phyloP scores from a whole-genome alignment of 2,797 vertebrate genomes.

The Aulostomus chinensis region DNA sequence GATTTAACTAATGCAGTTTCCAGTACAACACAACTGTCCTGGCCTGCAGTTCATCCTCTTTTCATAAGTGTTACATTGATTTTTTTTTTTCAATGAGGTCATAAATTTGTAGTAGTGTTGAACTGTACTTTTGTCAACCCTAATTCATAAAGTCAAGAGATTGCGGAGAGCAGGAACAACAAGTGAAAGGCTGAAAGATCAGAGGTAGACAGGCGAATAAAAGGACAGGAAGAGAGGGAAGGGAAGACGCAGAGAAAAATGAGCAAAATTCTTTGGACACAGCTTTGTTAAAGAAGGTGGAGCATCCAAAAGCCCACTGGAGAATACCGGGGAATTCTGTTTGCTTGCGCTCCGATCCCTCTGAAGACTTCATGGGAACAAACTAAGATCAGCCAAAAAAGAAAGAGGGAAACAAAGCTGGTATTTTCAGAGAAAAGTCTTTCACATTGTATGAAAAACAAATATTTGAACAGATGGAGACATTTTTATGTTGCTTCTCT shows the following conservation, averaged over 20 bases:
- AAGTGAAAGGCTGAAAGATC: no score
- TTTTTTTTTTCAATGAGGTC: no score
- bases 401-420: conserved; percentile 36
- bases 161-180: background rate
- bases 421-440: conserved; percentile 63
- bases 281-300: conserved; percentile 57
- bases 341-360: conserved; percentile 65
- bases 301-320: conserved; percentile 56
- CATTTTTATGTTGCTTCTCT: conserved; percentile 40
- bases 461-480: conserved; percentile 83
- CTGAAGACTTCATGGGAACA: conserved; percentile 61
- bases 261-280: conserved; percentile 26
- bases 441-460: conserved; percentile 71
- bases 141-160: no score
- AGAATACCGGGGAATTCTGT: conserved; percentile 76
- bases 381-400: conserved; percentile 34
- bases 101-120: no score
- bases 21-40: no score
- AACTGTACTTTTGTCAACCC: no score
- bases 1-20: no score
- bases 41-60: no score
- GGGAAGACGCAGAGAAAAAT: conserved; percentile 3
- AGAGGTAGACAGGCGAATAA: background rate
- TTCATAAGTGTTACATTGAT: no score
- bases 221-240: background rate